phyloP scores from a whole-genome alignment of 1,140 invertebrate species.

The Bilobella aurantiaca region DNA sequence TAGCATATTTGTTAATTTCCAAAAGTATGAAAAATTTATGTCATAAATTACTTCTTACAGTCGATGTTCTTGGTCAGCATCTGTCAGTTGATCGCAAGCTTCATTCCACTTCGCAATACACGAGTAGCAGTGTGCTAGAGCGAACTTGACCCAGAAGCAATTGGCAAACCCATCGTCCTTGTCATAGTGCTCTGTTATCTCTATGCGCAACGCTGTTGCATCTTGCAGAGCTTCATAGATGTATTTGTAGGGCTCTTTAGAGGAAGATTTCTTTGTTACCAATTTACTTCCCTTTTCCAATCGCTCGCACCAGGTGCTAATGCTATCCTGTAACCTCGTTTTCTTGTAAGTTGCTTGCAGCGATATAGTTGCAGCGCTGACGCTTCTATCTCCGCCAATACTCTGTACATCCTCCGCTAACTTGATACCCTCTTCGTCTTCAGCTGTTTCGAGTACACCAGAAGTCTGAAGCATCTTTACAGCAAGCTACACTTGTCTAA shows the following conservation, averaged over 20 bases:
- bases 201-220: background rate
- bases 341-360: background rate
- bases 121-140: conserved; percentile 22
- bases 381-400: too few relatives aligned
- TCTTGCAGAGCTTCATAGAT: conserved; percentile 21
- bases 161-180: background rate
- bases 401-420: too few relatives aligned
- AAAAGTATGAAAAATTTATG: too few relatives aligned
- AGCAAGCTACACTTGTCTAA: too few relatives aligned
- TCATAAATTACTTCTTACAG: too few relatives aligned
- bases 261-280: background rate
- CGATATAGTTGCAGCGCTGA: too few relatives aligned
- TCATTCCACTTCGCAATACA: conserved; percentile 30
- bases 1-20: too few relatives aligned
- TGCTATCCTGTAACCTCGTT: background rate
- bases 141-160: conserved; percentile 19
- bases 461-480: too few relatives aligned
- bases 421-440: too few relatives aligned
- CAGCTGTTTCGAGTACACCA: too few relatives aligned
- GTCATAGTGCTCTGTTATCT: conserved; percentile 6
- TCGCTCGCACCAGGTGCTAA: conserved; percentile 1
- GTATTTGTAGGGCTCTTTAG: conserved; percentile 28
- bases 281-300: conserved; percentile 4
- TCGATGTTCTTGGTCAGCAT: conserved; percentile 21
- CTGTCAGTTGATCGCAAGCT: conserved; percentile 22